Conservation (phyloP, 2,113 vertebrate genomes). For the Acanthisitta chloris region DNA sequence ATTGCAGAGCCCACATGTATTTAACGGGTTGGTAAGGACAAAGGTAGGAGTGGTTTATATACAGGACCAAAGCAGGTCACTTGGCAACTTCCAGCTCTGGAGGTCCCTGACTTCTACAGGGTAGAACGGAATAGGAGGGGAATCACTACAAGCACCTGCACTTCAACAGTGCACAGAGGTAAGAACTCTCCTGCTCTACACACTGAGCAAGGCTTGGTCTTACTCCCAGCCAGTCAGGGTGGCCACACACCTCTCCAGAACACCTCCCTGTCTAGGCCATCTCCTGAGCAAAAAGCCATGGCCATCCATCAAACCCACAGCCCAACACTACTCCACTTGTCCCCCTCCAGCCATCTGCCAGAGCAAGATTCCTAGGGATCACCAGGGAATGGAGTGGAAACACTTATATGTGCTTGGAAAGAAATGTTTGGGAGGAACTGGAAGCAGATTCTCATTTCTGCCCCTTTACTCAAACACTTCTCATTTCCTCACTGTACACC, state of each 20-base stretch:
- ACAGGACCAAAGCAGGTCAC: neutral
- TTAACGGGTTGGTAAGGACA: neutral
- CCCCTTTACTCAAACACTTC: neutral
- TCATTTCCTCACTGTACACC: neutral
- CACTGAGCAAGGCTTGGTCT: neutral
- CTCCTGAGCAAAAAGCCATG: neutral
- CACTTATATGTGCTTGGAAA: rapidly evolving
- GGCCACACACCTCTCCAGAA: rapidly evolving
- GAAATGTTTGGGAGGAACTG: neutral
- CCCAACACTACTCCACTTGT: neutral
- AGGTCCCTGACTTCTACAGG: neutral
- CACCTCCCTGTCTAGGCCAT: neutral
- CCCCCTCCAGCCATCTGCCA: neutral
- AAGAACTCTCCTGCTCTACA: neutral
- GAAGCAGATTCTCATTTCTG: neutral
- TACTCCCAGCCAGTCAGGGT: neutral
- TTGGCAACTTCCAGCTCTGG: neutral
- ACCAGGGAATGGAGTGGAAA: rapidly evolving
- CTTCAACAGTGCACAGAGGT: rapidly evolving
- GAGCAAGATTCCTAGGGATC: neutral
- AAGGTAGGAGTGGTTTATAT: rapidly evolving
- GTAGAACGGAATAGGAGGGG: neutral
- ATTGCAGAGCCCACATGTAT: rapidly evolving
- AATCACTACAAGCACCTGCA: neutral
- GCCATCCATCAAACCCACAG: neutral